Percentiles rank a stretch among this genome's conserved stretches.
Conservation (phyloP, 2,113 vertebrate species). For the Poeciliopsis occidentalis region DNA sequence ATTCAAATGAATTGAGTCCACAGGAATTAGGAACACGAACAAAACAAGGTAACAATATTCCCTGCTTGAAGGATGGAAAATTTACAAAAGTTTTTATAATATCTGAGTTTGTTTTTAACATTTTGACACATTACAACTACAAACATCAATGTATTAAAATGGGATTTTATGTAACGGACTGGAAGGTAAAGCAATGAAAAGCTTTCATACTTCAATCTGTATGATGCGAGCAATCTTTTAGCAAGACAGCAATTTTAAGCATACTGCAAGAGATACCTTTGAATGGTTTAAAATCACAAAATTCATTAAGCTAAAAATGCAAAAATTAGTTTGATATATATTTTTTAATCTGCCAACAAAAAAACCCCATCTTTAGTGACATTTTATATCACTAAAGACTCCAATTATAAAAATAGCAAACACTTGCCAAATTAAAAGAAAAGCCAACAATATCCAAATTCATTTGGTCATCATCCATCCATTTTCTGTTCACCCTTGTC, state of each 20-base stretch:
- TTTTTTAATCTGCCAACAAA: no score
- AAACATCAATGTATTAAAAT: background rate
- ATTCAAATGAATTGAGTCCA: constrained; percentile 4
- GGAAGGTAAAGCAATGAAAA: background rate
- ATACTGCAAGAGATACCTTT: background rate
- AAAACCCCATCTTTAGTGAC: no score
- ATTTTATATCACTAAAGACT: no score
- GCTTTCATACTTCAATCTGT: no score
- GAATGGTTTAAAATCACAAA: background rate
- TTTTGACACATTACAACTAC: background rate
- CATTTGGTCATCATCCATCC: no score
- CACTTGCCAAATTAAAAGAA: no score
- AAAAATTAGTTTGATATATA: no score
- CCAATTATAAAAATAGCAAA: no score
- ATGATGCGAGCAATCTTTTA: background rate
- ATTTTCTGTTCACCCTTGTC: no score
- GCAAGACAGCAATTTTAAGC: background rate
- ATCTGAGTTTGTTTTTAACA: no score
- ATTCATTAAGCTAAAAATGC: no score
- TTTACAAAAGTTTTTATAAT: background rate
- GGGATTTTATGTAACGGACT: background rate
- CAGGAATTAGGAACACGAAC: background rate
- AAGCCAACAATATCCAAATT: no score
- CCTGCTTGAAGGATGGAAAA: background rate
- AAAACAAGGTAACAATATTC: background rate